These are phyloP conservation scores for Zygothrica quintamaculata DNA, from an alignment of 2,888 invertebrate species.

Conservation along the genomic window DNA sequence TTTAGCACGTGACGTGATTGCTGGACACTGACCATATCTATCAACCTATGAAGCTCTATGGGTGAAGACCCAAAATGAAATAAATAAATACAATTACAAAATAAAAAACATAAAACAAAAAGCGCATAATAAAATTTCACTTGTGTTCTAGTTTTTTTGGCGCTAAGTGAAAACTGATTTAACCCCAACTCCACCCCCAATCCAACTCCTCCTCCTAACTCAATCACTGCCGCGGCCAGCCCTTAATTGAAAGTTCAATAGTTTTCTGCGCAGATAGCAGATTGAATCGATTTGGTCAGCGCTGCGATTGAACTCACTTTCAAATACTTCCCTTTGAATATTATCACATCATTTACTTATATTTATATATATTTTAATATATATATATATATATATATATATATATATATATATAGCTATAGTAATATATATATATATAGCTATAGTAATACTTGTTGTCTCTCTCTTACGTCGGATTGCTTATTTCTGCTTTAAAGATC, in stretches of 20 bases:
- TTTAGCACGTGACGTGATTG: conserved; percentile 62
- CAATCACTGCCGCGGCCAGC: too few relatives aligned
- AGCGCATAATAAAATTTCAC: conserved; percentile 78
- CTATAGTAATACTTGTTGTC: too few relatives aligned
- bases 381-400: conserved; percentile 41
- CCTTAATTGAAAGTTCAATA: conserved; percentile 4
- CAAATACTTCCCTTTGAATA: conserved; percentile 64
- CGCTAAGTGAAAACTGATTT: conserved; percentile 70
- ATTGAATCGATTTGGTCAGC: conserved; percentile 54
- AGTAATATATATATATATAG: too few relatives aligned
- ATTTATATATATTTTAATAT: conserved; percentile 48
- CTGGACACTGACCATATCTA: conserved; percentile 1
- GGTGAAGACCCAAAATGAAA: conserved; percentile 31
- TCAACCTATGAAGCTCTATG: not conserved
- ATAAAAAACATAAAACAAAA: too few relatives aligned
- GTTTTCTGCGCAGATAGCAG: conserved; percentile 60
- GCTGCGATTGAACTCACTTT: conserved; percentile 73
- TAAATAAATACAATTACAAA: too few relatives aligned
- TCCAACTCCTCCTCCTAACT: conserved; percentile 14
- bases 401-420: too few relatives aligned
- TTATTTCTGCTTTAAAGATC: too few relatives aligned
- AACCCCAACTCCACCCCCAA: conserved; percentile 16
- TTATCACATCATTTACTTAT: conserved; percentile 76
- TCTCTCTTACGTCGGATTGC: too few relatives aligned
- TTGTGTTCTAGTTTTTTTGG: conserved; percentile 82